Percentiles rank a stretch among this genome's conserved stretches.
Conservation (phyloP, 2,888 invertebrate genomes). For the Dinocampus coccinellae region DNA sequence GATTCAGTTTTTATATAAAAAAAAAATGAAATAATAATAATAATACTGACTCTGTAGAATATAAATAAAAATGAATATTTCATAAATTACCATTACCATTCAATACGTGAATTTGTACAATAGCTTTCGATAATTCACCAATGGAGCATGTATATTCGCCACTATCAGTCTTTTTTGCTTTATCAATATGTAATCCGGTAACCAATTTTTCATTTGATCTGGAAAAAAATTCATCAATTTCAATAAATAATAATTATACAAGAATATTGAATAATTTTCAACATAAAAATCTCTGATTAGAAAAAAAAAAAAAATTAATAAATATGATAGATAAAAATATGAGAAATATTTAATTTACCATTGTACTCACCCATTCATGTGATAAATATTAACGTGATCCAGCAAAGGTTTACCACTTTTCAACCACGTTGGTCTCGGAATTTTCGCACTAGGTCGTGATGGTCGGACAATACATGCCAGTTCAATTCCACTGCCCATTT, state of each 20-base stretch:
- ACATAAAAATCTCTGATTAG: too few relatives aligned
- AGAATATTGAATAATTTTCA: too few relatives aligned
- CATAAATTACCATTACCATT: slow-evolving; percentile 72
- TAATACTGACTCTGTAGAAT: too few relatives aligned
- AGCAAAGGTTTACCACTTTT: slow-evolving; percentile 61
- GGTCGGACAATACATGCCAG: slow-evolving; percentile 74
- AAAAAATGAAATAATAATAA: slow-evolving; percentile 18
- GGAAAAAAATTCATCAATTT: slow-evolving; percentile 39
- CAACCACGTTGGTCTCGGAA: slow-evolving; percentile 64
- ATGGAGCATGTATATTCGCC: slow-evolving; percentile 77
- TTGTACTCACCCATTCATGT: slow-evolving; percentile 60
- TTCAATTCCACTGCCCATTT: slow-evolving; percentile 81
- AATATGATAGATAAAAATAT: too few relatives aligned
- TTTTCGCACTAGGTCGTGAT: slow-evolving; percentile 66
- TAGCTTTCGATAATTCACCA: slow-evolving; percentile 75
- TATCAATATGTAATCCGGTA: slow-evolving; percentile 63
- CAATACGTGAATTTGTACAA: slow-evolving; percentile 78
- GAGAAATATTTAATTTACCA: neutral
- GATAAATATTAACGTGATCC: slow-evolving; percentile 63
- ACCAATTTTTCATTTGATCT: slow-evolving; percentile 62
- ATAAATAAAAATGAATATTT: too few relatives aligned
- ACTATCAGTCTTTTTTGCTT: slow-evolving; percentile 76
- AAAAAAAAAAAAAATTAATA: too few relatives aligned
- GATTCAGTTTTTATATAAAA: too few relatives aligned
- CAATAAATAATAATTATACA: too few relatives aligned